Base-by-base conservation (phyloP, 2,888 invertebrate species). In the Nycteola revayana region DNA sequence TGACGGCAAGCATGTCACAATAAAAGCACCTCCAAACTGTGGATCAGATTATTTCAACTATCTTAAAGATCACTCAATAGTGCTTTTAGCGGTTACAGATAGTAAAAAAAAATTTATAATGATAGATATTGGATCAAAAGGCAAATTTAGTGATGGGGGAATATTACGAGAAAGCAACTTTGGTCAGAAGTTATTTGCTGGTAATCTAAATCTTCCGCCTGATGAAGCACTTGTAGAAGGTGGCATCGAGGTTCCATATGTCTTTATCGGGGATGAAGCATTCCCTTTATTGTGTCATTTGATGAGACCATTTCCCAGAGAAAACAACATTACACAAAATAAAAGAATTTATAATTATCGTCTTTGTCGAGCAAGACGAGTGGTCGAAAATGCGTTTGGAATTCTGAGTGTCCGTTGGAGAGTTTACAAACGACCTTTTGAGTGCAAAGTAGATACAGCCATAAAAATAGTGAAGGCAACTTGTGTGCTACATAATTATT, bases 91-190 rank as follows among this genome's bases (percentile, higher is more conserved):
- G 29, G 45, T 45, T 28, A 28, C 42, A 25, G 42, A 42, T 26
- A 30, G 32, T 28, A 37, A 25, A 25, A 27, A 30, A 28, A 44
- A 32, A 25, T 3, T 27, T 20, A 36, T 33, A 32, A 37, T 41
- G 32, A 32, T 41, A 44, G 41, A 44, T 34, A 32, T 41, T 36
- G 41, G 44, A 29, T 44, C 44, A 36, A 44, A 36, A 32, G 44
- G 37, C 24, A 31, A 30, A 30, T 45, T 45, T 35, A 45, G 42
- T 32, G 41, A 44, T 44, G 41, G 34, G 17, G 44, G 40, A 30
- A 38, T 42, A 23, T 36, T 34, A 25, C 17, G 26, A 28, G 39
- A 39, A 30, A 42, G 38, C 26, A 29, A 24, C 28, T 43, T 43
- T 26, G 39, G 43, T 30, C 28, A 30, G 31, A 31, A 31, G 17